Percentiles rank a stretch among this genome's conserved stretches.
phyloP scores from a whole-genome alignment of 2,888 invertebrate species.

The Aquatica leii region DNA sequence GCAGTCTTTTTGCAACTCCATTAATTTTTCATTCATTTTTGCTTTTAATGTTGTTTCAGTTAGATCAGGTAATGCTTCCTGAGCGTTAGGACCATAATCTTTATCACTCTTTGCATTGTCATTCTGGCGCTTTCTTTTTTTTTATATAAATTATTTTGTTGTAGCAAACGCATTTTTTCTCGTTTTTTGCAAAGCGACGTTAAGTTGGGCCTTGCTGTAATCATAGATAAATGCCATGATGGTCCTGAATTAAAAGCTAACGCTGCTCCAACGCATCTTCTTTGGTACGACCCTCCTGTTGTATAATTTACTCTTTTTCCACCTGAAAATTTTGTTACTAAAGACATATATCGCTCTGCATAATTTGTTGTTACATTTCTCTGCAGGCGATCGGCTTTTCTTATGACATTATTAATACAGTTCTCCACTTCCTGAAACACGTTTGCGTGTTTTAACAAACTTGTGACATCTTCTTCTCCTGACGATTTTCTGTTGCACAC shows the following conservation, averaged over 20 bases:
- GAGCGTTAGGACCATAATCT: not conserved
- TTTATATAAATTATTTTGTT: no score
- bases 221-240: no score
- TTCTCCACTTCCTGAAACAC: conserved; percentile 5
- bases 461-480: no score
- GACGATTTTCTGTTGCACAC: not conserved
- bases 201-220: no score
- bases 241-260: not conserved
- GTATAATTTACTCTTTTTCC: conserved; percentile 11
- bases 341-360: conserved; percentile 7
- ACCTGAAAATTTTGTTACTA: conserved; percentile 7
- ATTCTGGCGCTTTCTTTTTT: not conserved
- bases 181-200: no score
- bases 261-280: not conserved
- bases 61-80: not conserved
- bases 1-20: not conserved
- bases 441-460: not conserved
- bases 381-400: conserved; percentile 10
- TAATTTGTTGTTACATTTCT: conserved; percentile 9
- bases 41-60: not conserved
- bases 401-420: not conserved
- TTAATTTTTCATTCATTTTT: not conserved
- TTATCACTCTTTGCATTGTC: not conserved
- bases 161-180: no score
- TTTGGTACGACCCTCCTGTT: not conserved